phyloP scores from a whole-genome alignment of 2,888 invertebrate species.

The Platycheirus albimanus region DNA sequence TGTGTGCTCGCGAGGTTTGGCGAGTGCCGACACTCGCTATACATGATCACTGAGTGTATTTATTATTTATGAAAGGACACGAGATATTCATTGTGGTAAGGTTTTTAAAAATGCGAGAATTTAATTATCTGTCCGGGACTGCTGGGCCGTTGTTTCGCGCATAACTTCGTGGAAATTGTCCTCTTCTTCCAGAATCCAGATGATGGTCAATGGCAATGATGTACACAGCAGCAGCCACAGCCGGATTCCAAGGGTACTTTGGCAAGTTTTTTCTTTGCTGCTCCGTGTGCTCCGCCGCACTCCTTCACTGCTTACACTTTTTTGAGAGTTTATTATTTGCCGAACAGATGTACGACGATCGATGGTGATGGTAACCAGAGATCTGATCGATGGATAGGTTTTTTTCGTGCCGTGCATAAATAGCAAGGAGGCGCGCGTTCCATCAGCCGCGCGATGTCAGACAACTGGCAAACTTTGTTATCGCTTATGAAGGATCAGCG shows the following conservation, averaged over 20 bases:
- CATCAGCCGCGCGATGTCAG: conserved; percentile 56
- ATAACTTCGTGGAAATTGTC: conserved; percentile 66
- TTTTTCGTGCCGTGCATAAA: conserved; percentile 70
- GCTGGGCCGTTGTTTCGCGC: conserved; percentile 51
- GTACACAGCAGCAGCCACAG: conserved; percentile 46
- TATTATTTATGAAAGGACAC: conserved; percentile 74
- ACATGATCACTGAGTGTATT: conserved; percentile 55
- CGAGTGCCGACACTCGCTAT: conserved; percentile 64
- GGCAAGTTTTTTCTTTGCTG: conserved; percentile 56
- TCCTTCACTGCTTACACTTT: conserved; percentile 25
- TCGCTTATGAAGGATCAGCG: conserved; percentile 50
- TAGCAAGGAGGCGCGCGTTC: conserved; percentile 65
- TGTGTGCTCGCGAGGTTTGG: conserved; percentile 29
- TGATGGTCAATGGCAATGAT: conserved; percentile 25
- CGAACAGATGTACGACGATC: conserved; percentile 70
- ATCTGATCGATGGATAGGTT: conserved; percentile 72
- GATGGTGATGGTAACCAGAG: conserved; percentile 68
- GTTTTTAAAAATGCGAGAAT: conserved; percentile 74
- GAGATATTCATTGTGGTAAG: conserved; percentile 69
- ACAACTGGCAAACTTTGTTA: conserved; percentile 64
- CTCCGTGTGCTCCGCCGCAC: conserved; percentile 4
- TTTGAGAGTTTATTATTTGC: conserved; percentile 53
- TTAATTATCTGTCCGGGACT: conserved; percentile 70
- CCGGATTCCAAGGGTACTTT: conserved; percentile 60
- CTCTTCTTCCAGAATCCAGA: background rate